Conservation (phyloP, 2,888 invertebrate species). For the Drosophila borborema region DNA sequence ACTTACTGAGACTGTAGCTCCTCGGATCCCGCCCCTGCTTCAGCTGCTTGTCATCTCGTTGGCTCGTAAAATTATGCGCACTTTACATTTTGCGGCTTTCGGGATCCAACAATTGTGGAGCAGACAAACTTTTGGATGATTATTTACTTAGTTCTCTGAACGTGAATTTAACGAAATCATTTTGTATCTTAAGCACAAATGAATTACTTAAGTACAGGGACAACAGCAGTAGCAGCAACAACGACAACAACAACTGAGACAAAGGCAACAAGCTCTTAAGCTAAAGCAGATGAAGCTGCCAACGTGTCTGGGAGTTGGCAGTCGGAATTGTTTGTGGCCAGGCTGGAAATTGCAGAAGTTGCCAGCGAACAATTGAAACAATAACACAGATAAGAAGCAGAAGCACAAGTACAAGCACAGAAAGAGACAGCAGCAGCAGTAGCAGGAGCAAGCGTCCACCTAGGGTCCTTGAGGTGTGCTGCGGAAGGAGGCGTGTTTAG, state of each 20-base stretch:
- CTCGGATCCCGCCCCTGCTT: background rate
- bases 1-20: slow-evolving; percentile 13
- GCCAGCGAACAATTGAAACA: slow-evolving; percentile 61
- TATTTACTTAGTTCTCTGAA: slow-evolving; percentile 77
- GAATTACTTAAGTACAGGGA: slow-evolving; percentile 72
- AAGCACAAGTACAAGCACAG: background rate
- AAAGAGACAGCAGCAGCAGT: too few relatives aligned
- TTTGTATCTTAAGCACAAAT: slow-evolving; percentile 76
- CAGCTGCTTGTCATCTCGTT: slow-evolving; percentile 12
- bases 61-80: slow-evolving; percentile 71
- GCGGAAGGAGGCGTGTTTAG: slow-evolving; percentile 8
- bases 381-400: slow-evolving; percentile 53
- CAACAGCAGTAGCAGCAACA: slow-evolving; percentile 36
- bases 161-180: slow-evolving; percentile 70
- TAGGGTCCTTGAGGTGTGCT: slow-evolving; percentile 38
- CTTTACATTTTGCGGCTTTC: slow-evolving; percentile 77
- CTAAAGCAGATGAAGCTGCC: slow-evolving; percentile 34
- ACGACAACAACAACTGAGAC: slow-evolving; percentile 21
- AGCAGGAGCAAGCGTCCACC: background rate
- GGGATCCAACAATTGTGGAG: slow-evolving; percentile 40
- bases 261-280: slow-evolving; percentile 25
- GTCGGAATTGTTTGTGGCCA: slow-evolving; percentile 52
- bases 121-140: slow-evolving; percentile 56
- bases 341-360: slow-evolving; percentile 53
- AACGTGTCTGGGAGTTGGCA: slow-evolving; percentile 47